A percentile compares a stretch with the other conserved stretches of the same genome.
phyloP scores from a whole-genome alignment of 1,140 invertebrate species.

The Tetramorium simillimum region DNA sequence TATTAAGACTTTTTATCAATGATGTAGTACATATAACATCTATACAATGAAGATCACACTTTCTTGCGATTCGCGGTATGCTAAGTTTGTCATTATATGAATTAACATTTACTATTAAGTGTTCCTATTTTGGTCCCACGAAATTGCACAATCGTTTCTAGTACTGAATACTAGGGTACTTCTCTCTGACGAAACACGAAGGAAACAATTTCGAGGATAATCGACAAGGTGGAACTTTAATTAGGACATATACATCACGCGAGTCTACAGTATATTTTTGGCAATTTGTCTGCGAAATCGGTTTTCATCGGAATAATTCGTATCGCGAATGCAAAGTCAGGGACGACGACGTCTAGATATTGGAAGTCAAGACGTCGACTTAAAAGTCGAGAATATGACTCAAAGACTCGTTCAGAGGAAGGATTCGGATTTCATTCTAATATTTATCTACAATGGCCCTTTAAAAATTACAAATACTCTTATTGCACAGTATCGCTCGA shows the following conservation, averaged over 20 bases:
- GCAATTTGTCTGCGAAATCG: slow-evolving; percentile 42
- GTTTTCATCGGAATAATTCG: slow-evolving; percentile 73
- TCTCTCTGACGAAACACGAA: background rate
- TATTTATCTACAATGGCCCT: slow-evolving; percentile 23
- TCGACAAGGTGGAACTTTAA: slow-evolving; percentile 5
- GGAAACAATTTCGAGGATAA: slow-evolving; percentile 60
- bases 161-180: slow-evolving; percentile 14
- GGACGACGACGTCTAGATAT: slow-evolving; percentile 51
- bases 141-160: slow-evolving; percentile 74
- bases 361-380: slow-evolving; percentile 61
- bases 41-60: slow-evolving; percentile 4
- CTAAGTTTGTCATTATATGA: slow-evolving; percentile 18
- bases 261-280: slow-evolving; percentile 13
- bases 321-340: slow-evolving; percentile 39
- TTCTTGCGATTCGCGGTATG: background rate
- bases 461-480: background rate
- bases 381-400: slow-evolving; percentile 2
- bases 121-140: slow-evolving; percentile 76
- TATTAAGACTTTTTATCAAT: slow-evolving; percentile 1
- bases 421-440: slow-evolving; percentile 8
- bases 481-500: slow-evolving; percentile 45
- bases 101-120: slow-evolving; percentile 59
- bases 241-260: background rate
- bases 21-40: too few relatives aligned
- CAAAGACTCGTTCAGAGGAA: slow-evolving; percentile 54